Evolutionary conservation across 92 coral and sea anemone species (phyloP), one percentile per base, ranked within the genome.

Genomic region (Epizoanthus illoricatus): DNA sequence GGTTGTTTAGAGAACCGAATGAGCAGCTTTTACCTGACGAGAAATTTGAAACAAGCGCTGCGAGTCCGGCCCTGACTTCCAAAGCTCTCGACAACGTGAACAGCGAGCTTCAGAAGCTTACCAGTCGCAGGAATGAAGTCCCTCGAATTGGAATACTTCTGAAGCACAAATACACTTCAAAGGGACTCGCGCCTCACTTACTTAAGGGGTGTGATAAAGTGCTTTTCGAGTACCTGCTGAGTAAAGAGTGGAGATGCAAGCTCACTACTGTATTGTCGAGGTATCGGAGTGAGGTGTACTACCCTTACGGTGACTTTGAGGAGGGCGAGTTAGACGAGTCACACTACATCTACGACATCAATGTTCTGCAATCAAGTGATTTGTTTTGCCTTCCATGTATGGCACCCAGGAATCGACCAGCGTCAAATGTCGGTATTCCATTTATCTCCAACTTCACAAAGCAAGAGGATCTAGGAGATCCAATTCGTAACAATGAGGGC

Each of bases 161-260:
- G 28, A 89, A 89, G 79, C 89, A 89, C 89, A 85, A 85, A 73
- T 89, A 89, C 73, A 68, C 65, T 54, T 40, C 83, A 17, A 60
- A 74, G 63, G 92, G 89, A 0, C 92, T 89, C 45, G 82, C 80
- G 62, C 84, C 89, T 56, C 56, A 59, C 65, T 75, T 89, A 81
- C 90, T 86, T 21, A 89, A 89, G 65, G 92, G 92, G 2, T 89
- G 86, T 81, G 92, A 89, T 63, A 86, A 86, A 56, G 85, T 43
- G 42, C 57, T 89, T 81, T 24, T 76, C 71, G 92, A 89, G 1
- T 86, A 33, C 73, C 65, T 89, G 13, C 62, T 61, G 4, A 89
- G 63, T 7, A 82, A 89, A 65, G 57, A 86, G 71, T 89, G 92
- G 87, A 86, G 78, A 49, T 89, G 90, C 81, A 23, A 89, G 23